Evolutionary conservation across 2,113 vertebrate genomes (phyloP), one percentile per base, ranked within the genome.

Genomic region (Buteo buteo): DNA sequence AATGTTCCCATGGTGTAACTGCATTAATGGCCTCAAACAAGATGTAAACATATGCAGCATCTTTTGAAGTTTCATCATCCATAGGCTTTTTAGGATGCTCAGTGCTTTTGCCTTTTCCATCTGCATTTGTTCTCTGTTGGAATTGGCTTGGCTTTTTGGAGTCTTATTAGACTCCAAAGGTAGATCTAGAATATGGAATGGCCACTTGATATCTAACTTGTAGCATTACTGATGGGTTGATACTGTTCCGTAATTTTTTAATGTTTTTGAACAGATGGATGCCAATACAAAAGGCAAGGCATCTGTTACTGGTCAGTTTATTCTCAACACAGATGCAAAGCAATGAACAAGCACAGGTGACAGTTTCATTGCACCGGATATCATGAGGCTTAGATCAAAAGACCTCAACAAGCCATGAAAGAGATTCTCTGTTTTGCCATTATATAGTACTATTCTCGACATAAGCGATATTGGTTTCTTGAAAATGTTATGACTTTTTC

Each of bases 1-100:
- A 93, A 82, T 49, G 54, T 82, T 89, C 29, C 45, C 32, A 20
- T 89, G 84, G 83, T 89, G 89, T 91, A 96, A 58, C 91, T 93
- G 70, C 86, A 86, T 89, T 93, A 91, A 89, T 77, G 45, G 44
- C 67, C 38, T 92, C 66, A 65, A 82, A 71, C 49, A 89, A 72
- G 91, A 87, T 54, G 61, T 79, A 92, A 95, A 67, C 29, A 38
- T 67, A 77, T 55, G 58, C 81, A 88, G 61, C 24, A 55, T 57
- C 45, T 89, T 73, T 50, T 67, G 54, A 92, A 95, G n/a, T 76
- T 92, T 77, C 69, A 49, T 87, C 82, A 76, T 69, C 70, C 19
- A 9, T 5, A 40, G n/a, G 47, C 42, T 73, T 93, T 82, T 73
- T 69, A 36, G 62, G 34, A 57, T 66, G 9, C 45, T 74, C n/a